Base-by-base conservation (phyloP, 1,140 invertebrate genomes). In the Ips nitidus region DNA sequence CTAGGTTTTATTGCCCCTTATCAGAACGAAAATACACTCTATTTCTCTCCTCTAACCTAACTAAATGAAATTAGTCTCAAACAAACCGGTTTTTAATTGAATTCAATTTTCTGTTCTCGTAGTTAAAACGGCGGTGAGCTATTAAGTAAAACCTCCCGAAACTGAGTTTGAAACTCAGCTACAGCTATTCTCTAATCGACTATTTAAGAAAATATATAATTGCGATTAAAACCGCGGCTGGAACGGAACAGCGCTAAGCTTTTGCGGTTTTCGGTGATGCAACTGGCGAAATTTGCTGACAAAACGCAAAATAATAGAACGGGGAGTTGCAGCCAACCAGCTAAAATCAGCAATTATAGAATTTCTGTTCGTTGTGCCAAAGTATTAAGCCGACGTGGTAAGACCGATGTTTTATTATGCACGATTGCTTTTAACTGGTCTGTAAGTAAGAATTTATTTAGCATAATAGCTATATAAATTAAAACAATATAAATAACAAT, bases 121-220 rank as follows among this genome's bases (percentile, higher is more conserved):
- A 22, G 45, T 50, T 50, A 50, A 50, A 50, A 50, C 1, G 45
- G 45, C 45, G 7, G 45, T 22, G 7, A 22, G 45, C 45, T 50
- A 50, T 50, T 50, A 50, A 50, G 45, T 50, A 50, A 50, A 50
- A 6, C 45, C 22, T 8, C 45, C 45, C 22, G 6, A 22, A 22
- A 50, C 45, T 1, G 7, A 22, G 45, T 50, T 50, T 22, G 45
- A 50, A 50, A 50, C 45, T 50, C 45, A 50, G 45, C 45, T 3
- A 50, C 45, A 8, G 43, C 43, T 8, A 22, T 22, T 50, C 45
- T 50, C 45, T 55, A 55, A 55, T 55, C 8, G 52, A 55, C 52
- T 55, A 55, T 55, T 55, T 55, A 55, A 55, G 52, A 55, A 55
- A 55, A 55, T 55, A 55, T 55, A 38, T 55, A 55, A 55, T 55